These are phyloP conservation scores for Bombyx mori DNA, from an alignment of 1,140 invertebrate species.

Conservation along the genomic window DNA sequence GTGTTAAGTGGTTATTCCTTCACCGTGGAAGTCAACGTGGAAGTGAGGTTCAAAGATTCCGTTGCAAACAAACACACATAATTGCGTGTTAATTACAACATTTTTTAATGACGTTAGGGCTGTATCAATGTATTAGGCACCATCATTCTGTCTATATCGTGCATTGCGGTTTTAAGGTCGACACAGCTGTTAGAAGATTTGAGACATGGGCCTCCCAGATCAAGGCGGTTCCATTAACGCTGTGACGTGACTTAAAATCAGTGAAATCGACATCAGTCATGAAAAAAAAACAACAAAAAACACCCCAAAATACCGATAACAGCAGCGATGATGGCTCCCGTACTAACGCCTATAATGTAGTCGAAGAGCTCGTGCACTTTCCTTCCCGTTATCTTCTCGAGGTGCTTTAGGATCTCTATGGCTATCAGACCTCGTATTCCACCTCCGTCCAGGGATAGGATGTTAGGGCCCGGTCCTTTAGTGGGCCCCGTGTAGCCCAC, in stretches of 20 bases:
- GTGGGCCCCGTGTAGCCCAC: constrained; percentile 82
- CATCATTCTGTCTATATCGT: too few relatives aligned
- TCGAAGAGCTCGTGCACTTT: constrained; percentile 85
- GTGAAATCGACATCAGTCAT: neutral
- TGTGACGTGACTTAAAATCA: neutral
- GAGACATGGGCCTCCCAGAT: too few relatives aligned
- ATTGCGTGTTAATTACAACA: too few relatives aligned
- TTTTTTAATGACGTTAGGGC: too few relatives aligned
- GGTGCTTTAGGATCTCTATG: constrained; percentile 83
- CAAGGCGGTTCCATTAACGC: neutral
- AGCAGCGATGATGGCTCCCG: constrained; percentile 84
- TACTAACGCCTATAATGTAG: constrained; percentile 93
- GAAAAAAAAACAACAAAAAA: neutral
- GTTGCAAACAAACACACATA: too few relatives aligned
- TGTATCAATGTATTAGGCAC: too few relatives aligned
- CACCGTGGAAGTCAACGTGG: too few relatives aligned
- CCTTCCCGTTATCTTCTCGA: constrained; percentile 81
- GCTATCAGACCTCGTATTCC: constrained; percentile 88
- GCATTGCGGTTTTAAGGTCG: too few relatives aligned
- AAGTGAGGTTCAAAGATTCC: too few relatives aligned
- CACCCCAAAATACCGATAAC: constrained; percentile 53
- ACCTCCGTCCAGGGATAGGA: constrained; percentile 92
- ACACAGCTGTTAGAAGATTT: too few relatives aligned
- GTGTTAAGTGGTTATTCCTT: too few relatives aligned
- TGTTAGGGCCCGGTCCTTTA: constrained; percentile 81